A percentile compares a stretch with the other conserved stretches of the same genome.
phyloP scores from a whole-genome alignment of 2,888 invertebrate genomes.

The Cryptophagus acutangulus region DNA sequence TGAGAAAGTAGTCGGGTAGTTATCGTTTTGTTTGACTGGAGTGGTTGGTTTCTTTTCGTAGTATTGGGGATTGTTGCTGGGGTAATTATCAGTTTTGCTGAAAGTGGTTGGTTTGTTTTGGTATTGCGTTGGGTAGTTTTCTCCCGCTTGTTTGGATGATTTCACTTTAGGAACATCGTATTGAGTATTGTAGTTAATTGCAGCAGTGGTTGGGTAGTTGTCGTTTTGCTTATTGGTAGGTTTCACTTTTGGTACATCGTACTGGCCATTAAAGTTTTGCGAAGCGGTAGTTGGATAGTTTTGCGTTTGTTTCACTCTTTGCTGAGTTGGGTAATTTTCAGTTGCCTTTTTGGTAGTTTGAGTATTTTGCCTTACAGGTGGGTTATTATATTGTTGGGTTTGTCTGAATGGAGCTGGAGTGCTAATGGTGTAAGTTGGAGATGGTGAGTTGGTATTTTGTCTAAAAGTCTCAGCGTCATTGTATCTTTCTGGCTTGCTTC shows the following conservation, averaged over 20 bases:
- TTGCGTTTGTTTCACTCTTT: conserved; percentile 20
- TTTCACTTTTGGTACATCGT: conserved; percentile 15
- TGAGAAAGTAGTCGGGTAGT: conserved; percentile 41
- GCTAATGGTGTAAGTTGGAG: conserved; percentile 38
- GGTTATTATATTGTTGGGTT: conserved; percentile 35
- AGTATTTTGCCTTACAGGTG: conserved; percentile 21
- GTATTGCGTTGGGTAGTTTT: conserved; percentile 24
- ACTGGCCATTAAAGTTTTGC: conserved; percentile 17
- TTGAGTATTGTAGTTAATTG: conserved; percentile 24
- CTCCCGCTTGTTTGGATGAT: conserved; percentile 18
- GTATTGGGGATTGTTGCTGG: conserved; percentile 32
- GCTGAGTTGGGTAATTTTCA: conserved; percentile 37
- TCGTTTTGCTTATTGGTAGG: conserved; percentile 25
- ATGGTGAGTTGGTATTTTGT: conserved; percentile 29
- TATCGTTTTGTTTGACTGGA: conserved; percentile 33
- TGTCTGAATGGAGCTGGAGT: conserved; percentile 46
- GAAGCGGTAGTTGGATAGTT: conserved; percentile 21
- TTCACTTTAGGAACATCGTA: conserved; percentile 29
- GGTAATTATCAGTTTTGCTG: conserved; percentile 29
- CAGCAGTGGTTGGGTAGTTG: conserved; percentile 27
- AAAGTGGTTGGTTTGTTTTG: conserved; percentile 9
- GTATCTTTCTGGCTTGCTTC: conserved; percentile 24
- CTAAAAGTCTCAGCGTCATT: conserved; percentile 37
- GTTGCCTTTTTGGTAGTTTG: conserved; percentile 29
- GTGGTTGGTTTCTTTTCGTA: conserved; percentile 36